Evolutionary conservation across 2,888 invertebrate species (phyloP).

Genomic region (Oasisia sp.): DNA sequence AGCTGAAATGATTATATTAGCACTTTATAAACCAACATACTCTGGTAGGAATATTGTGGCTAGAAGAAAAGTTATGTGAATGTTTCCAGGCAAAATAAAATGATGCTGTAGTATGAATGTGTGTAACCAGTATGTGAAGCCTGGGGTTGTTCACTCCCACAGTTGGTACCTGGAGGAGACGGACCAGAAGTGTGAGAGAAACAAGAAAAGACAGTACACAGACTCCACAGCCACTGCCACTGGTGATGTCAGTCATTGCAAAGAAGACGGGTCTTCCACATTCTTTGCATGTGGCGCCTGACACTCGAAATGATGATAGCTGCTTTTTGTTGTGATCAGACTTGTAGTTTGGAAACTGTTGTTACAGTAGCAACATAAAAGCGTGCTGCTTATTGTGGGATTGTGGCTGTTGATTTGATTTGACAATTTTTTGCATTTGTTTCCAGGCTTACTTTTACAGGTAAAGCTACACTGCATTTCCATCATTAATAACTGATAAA

Average conservation of each 20-base stretch:
- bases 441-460: not conserved
- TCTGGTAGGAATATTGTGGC: too few species aligned
- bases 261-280: not conserved
- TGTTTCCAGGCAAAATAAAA: too few species aligned
- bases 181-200: slow-evolving; percentile 37
- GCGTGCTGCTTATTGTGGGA: not conserved
- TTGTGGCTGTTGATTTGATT: not conserved
- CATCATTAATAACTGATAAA: not conserved
- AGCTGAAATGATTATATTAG: too few species aligned
- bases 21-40: too few species aligned
- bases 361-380: not conserved
- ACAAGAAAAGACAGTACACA: not conserved
- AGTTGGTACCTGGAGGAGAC: slow-evolving; percentile 44
- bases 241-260: not conserved
- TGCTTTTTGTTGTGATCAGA: not conserved
- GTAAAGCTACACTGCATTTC: not conserved
- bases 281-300: not conserved
- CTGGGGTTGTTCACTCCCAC: not conserved
- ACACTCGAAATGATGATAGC: not conserved
- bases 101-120: not conserved
- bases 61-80: too few species aligned
- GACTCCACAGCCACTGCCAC: not conserved
- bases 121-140: not conserved
- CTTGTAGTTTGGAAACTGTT: not conserved
- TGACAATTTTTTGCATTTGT: not conserved